These are phyloP conservation scores for Philantomba maxwellii DNA, from an alignment of 2,113 vertebrate genomes.

Conservation along the genomic window DNA sequence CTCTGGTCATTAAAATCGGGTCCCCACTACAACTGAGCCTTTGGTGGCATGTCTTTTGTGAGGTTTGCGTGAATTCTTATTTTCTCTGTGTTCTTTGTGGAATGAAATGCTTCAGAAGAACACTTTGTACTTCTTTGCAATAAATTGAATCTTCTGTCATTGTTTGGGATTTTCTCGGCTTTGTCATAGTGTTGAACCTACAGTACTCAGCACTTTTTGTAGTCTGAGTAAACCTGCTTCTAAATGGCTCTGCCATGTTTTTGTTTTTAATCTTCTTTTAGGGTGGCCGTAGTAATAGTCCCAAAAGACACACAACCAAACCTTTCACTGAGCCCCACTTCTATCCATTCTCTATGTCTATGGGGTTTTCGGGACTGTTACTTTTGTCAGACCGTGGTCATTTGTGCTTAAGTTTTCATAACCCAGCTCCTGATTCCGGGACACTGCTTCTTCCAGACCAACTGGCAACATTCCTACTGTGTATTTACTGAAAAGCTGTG, in stretches of 20 bases:
- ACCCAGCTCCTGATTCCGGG: background rate
- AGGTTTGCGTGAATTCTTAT: background rate
- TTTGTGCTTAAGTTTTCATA: background rate
- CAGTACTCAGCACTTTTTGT: background rate
- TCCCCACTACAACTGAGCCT: background rate
- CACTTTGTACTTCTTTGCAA: background rate
- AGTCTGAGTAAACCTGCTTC: constrained; percentile 6
- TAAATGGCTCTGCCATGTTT: background rate
- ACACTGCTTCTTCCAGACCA: constrained; percentile 14
- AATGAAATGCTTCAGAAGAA: constrained; percentile 22
- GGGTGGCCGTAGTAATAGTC: background rate
- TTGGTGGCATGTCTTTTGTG: background rate
- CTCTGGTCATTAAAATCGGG: background rate
- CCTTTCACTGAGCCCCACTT: background rate
- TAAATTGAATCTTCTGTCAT: constrained; percentile 9
- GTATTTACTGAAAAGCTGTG: background rate
- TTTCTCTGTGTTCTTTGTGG: constrained; percentile 5
- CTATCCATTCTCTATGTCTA: background rate
- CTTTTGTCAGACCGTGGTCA: background rate
- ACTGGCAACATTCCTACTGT: background rate
- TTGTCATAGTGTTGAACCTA: background rate
- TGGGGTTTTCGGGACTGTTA: background rate
- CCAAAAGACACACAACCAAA: background rate
- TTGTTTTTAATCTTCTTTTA: background rate
- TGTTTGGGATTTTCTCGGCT: background rate